phyloP scores from a whole-genome alignment of 37 sponge, comb jelly and placozoan species.

The Ephydatia muelleri region DNA sequence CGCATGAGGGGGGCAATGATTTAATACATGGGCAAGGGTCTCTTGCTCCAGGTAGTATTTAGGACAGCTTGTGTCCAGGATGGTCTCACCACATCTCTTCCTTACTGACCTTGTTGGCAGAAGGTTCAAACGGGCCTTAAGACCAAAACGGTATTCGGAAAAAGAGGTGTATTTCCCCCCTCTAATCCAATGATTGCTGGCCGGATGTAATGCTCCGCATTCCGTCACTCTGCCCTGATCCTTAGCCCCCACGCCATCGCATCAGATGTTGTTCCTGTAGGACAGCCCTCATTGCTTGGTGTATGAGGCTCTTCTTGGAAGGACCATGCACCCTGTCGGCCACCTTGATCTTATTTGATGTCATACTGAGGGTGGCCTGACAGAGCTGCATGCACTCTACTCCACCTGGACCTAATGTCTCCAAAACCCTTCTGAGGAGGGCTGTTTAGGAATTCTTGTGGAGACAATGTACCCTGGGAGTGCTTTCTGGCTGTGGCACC shows the following conservation, averaged over 20 bases:
- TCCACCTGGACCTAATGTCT: background rate
- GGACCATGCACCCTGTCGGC: too few relatives aligned
- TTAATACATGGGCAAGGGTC: constrained; percentile 19
- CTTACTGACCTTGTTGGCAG: constrained; percentile 20
- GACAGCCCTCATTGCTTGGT: too few relatives aligned
- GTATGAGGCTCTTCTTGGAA: background rate
- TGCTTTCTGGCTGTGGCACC: background rate
- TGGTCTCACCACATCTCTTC: background rate
- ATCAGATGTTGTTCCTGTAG: too few relatives aligned
- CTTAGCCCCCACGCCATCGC: background rate
- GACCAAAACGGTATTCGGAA: constrained; percentile 5
- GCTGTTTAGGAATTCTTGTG: background rate
- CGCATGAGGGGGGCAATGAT: background rate
- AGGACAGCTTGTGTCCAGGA: background rate
- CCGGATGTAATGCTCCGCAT: constrained; percentile 5
- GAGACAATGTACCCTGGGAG: too few relatives aligned
- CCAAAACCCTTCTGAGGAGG: background rate
- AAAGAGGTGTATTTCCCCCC: constrained; percentile 15
- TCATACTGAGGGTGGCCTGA: too few relatives aligned
- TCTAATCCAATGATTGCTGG: constrained; percentile 38
- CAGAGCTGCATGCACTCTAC: background rate
- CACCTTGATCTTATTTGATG: too few relatives aligned
- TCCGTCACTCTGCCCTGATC: background rate
- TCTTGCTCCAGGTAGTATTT: background rate
- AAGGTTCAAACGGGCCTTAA: constrained; percentile 21